phyloP scores from a whole-genome alignment of 1,140 invertebrate genomes.

The Coenobita brevimanus region DNA sequence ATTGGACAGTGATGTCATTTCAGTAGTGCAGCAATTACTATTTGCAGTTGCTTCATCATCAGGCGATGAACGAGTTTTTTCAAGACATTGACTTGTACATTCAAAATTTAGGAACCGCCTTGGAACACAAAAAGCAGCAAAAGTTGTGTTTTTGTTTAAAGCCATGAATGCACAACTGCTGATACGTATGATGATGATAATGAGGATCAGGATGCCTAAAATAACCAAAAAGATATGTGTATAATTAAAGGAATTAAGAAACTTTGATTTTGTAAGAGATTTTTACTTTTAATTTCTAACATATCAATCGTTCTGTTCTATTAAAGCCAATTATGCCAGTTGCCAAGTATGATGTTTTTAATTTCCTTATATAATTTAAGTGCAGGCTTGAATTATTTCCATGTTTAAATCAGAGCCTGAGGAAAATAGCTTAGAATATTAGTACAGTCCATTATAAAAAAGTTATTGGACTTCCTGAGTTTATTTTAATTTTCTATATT shows the following conservation, averaged over 20 bases:
- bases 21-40: conserved; percentile 4
- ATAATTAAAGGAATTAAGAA: not conserved
- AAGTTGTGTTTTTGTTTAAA: conserved; percentile 13
- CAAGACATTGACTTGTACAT: conserved; percentile 11
- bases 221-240: not conserved
- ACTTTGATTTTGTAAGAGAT: not conserved
- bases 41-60: conserved; percentile 8
- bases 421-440: no score
- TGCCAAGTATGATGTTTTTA: no score
- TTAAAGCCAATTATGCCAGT: no score
- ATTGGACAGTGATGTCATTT: not conserved
- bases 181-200: not conserved
- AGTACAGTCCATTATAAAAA: no score
- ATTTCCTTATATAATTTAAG: no score
- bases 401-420: no score
- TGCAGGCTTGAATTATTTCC: no score
- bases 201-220: not conserved
- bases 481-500: no score
- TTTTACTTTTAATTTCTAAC: no score
- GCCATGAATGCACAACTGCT: not conserved
- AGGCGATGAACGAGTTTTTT: conserved; percentile 13
- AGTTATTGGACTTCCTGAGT: no score
- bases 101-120: conserved; percentile 27
- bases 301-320: no score
- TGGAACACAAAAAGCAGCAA: conserved; percentile 3